A percentile compares a stretch with the other conserved stretches of the same genome.
Conservation (phyloP, 2,888 invertebrate genomes). For the Galerucella calmariensis region DNA sequence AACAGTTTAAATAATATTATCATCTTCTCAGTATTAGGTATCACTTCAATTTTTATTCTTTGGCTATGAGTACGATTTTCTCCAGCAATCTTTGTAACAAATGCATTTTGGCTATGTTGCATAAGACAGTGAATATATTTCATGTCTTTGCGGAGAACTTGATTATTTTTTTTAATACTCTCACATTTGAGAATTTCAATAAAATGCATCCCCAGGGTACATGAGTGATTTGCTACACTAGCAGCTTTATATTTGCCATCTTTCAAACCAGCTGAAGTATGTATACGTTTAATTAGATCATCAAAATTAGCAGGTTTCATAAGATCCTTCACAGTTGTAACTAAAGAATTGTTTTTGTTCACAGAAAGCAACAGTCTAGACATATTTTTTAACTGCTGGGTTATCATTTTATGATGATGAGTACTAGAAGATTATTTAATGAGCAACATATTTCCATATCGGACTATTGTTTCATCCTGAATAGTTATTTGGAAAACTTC, state of each 20-base stretch:
- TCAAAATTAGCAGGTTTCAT: conserved; percentile 6
- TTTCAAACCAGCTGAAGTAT: conserved; percentile 5
- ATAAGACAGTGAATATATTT: conserved; percentile 6
- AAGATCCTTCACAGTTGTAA: background rate
- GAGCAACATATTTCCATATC: conserved; percentile 2
- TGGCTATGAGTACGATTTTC: conserved; percentile 18
- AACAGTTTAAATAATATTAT: conserved; percentile 1
- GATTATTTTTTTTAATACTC: no score
- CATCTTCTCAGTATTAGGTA: conserved; percentile 6
- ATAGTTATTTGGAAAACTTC: conserved; percentile 4
- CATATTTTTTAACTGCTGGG: conserved; percentile 8
- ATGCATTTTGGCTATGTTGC: conserved; percentile 17
- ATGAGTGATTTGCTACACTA: conserved; percentile 21
- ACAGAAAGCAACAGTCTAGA: background rate
- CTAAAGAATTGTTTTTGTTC: background rate
- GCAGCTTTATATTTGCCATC: conserved; percentile 20
- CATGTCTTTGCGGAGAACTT: background rate
- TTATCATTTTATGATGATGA: conserved; percentile 7
- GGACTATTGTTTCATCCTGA: background rate
- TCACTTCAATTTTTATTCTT: conserved; percentile 14
- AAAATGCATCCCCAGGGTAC: conserved; percentile 1
- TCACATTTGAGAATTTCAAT: no score
- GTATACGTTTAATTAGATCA: conserved; percentile 4
- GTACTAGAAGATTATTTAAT: background rate
- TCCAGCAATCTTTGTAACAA: conserved; percentile 17